Conservation (phyloP, 2,888 invertebrate species). For the Pseudeuparius sepicola region DNA sequence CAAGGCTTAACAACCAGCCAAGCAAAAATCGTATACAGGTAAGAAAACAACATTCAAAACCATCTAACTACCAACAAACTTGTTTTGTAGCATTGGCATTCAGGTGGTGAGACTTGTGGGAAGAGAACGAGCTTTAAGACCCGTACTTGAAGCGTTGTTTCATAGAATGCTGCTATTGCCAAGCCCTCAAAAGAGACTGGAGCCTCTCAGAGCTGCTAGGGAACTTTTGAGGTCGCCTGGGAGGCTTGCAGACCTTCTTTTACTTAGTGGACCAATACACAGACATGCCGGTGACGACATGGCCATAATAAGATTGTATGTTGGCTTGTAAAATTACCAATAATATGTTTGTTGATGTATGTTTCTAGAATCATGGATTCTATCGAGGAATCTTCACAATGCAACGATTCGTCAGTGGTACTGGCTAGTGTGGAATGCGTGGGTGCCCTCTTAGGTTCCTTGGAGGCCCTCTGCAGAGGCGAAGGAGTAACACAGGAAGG, state of each 20-base stretch:
- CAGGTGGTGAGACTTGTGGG: slow-evolving; percentile 84
- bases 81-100: slow-evolving; percentile 75
- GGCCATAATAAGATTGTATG: slow-evolving; percentile 72
- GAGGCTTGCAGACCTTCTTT: slow-evolving; percentile 61
- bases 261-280: slow-evolving; percentile 48
- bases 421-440: slow-evolving; percentile 75
- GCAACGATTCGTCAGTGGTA: slow-evolving; percentile 65
- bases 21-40: slow-evolving; percentile 84
- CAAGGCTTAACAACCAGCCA: slow-evolving; percentile 74
- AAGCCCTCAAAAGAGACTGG: slow-evolving; percentile 72
- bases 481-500: slow-evolving; percentile 57
- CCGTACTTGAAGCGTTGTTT: slow-evolving; percentile 86
- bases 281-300: slow-evolving; percentile 65
- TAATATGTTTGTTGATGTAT: too few relatives aligned
- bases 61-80: not conserved
- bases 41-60: slow-evolving; percentile 17
- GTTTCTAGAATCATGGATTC: slow-evolving; percentile 77
- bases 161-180: slow-evolving; percentile 88
- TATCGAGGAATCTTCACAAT: slow-evolving; percentile 84
- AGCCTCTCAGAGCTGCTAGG: slow-evolving; percentile 72
- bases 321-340: too few relatives aligned
- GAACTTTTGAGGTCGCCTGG: slow-evolving; percentile 74
- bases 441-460: slow-evolving; percentile 69
- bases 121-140: slow-evolving; percentile 73
- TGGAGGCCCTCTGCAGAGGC: slow-evolving; percentile 70